A percentile compares a stretch with the other conserved stretches of the same genome.
Conservation (phyloP, 2,888 invertebrate genomes). For the Panzeria rudis region DNA sequence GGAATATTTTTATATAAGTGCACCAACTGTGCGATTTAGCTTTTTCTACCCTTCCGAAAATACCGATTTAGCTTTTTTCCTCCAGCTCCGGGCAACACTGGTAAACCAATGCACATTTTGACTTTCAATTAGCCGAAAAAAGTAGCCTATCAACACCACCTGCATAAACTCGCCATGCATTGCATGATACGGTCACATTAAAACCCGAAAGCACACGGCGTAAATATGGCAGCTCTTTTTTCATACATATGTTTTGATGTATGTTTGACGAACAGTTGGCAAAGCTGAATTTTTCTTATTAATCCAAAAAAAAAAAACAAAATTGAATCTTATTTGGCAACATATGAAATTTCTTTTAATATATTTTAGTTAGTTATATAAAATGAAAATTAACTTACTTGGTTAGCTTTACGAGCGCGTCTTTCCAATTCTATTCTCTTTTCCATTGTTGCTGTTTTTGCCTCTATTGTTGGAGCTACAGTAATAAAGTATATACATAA, state of each 20-base stretch:
- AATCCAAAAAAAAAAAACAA: background rate
- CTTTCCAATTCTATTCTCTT: constrained; percentile 97
- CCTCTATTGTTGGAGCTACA: constrained; percentile 49
- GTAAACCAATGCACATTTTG: too few species aligned
- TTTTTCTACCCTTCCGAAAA: too few species aligned
- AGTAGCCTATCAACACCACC: too few species aligned
- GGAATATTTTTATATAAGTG: too few species aligned
- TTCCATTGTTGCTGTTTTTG: constrained; percentile 88
- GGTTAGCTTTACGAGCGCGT: constrained; percentile 94
- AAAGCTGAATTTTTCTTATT: constrained; percentile 16
- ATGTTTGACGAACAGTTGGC: constrained; percentile 41
- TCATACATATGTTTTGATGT: background rate
- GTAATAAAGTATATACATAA: constrained; percentile 8
- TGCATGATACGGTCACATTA: too few species aligned
- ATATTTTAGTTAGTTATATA: background rate
- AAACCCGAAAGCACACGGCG: background rate
- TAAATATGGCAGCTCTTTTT: constrained; percentile 9
- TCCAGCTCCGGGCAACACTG: too few species aligned
- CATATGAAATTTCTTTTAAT: background rate
- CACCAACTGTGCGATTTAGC: too few species aligned
- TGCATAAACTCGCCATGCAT: too few species aligned
- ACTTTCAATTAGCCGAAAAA: too few species aligned
- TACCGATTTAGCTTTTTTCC: too few species aligned
- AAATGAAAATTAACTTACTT: constrained; percentile 87
- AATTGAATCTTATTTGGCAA: background rate